A percentile compares a stretch with the other conserved stretches of the same genome.
These are phyloP conservation scores for Octodon degus DNA, from an alignment of 2,113 vertebrate species.

Conservation along the genomic window DNA sequence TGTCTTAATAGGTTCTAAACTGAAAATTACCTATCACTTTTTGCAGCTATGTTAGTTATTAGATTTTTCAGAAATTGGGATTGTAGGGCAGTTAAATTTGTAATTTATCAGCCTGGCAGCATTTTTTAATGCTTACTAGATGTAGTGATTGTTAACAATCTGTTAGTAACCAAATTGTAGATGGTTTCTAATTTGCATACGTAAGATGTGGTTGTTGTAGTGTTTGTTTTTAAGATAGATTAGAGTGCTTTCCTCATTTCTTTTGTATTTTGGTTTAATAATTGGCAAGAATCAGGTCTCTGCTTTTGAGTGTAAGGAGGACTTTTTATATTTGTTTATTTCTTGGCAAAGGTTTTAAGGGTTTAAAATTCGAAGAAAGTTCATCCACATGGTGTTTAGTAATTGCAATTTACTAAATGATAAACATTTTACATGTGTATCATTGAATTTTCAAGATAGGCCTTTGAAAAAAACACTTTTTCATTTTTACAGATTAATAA, in stretches of 20 bases:
- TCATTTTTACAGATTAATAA: neutral
- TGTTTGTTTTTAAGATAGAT: neutral
- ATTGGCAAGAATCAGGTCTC: neutral
- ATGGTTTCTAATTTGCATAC: neutral
- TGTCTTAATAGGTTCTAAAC: neutral
- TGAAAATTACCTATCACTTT: neutral
- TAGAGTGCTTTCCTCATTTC: neutral
- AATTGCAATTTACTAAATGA: neutral
- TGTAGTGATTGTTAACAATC: neutral
- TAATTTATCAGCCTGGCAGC: conserved; percentile 12
- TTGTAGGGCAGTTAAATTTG: conserved; percentile 7
- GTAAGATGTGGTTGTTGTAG: neutral
- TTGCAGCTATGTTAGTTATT: neutral
- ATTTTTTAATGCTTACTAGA: conserved; percentile 36
- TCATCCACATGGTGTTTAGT: neutral
- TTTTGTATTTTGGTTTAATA: conserved; percentile 56
- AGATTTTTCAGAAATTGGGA: neutral
- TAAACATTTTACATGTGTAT: neutral
- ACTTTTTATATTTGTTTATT: neutral
- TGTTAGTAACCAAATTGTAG: neutral
- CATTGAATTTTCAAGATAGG: conserved; percentile 28
- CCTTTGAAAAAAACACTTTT: neutral
- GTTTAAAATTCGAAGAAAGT: conserved; percentile 19
- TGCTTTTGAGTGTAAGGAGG: neutral
- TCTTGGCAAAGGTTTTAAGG: neutral